Conservation (phyloP, 2,888 invertebrate species). For the Lycaena phlaeas region DNA sequence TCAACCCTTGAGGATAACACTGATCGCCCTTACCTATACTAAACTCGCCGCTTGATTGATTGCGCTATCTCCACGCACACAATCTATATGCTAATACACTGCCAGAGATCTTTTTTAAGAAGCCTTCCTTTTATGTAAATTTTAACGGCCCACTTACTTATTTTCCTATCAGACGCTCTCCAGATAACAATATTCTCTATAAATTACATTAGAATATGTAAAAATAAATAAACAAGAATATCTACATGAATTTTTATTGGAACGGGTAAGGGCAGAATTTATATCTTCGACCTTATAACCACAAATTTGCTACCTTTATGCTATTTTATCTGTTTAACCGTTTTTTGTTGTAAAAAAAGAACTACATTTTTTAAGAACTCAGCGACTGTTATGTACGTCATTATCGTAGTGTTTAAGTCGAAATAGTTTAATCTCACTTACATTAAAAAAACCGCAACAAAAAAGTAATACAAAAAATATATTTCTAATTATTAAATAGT, state of each 20-base stretch:
- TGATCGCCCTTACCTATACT: constrained; percentile 1
- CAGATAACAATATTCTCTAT: constrained; percentile 26
- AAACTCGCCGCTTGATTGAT: constrained; percentile 38
- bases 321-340: too few species aligned
- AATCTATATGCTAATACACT: constrained; percentile 54
- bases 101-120: constrained; percentile 29
- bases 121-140: constrained; percentile 51
- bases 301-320: too few species aligned
- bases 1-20: not conserved
- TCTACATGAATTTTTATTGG: not conserved
- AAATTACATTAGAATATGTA: constrained; percentile 12
- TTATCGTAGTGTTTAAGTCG: too few species aligned
- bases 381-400: too few species aligned
- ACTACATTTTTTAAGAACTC: too few species aligned
- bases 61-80: constrained; percentile 36
- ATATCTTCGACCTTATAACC: too few species aligned
- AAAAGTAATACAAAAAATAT: too few species aligned
- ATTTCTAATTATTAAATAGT: too few species aligned
- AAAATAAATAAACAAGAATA: not conserved
- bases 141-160: constrained; percentile 34
- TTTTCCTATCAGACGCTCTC: constrained; percentile 37
- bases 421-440: too few species aligned
- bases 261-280: not conserved
- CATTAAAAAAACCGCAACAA: too few species aligned
- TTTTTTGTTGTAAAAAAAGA: too few species aligned